Evolutionary conservation across 2,888 invertebrate genomes (phyloP).

Genomic region (Hyposoter didymator): DNA sequence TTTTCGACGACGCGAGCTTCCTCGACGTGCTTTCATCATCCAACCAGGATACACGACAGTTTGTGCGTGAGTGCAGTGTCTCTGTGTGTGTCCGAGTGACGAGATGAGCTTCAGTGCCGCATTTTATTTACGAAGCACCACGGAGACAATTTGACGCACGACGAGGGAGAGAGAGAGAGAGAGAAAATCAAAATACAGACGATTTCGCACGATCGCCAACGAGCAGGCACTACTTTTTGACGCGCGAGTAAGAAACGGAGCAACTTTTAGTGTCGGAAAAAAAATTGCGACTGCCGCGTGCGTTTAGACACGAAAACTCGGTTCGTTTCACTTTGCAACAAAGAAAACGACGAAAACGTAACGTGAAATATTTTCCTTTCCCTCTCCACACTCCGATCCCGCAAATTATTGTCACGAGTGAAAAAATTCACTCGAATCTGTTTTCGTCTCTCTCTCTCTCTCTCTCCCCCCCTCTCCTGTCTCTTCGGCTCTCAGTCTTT

Average conservation of each 20-base stretch:
- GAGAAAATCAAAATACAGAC: neutral
- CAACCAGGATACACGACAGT: neutral
- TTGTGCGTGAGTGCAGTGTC: constrained; percentile 19
- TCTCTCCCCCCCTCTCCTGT: neutral
- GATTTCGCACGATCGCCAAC: neutral
- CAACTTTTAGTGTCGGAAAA: neutral
- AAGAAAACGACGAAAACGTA: neutral
- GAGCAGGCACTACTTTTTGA: neutral
- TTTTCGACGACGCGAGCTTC: constrained; percentile 1
- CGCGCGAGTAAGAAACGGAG: neutral
- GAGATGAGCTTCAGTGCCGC: constrained; percentile 3
- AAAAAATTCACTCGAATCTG: neutral
- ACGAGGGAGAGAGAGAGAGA: neutral
- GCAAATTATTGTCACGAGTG: neutral
- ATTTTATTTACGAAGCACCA: constrained; percentile 1
- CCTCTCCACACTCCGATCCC: neutral
- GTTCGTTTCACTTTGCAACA: neutral
- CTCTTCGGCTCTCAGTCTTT: neutral
- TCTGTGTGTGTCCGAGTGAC: constrained; percentile 2
- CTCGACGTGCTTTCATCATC: constrained; percentile 6
- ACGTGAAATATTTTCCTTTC: neutral
- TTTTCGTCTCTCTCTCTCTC: neutral
- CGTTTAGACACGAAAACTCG: neutral
- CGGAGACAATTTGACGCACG: neutral
- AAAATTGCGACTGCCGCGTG: neutral